These are phyloP conservation scores for Tachina lurida DNA, from an alignment of 2,888 invertebrate species.

Conservation along the genomic window DNA sequence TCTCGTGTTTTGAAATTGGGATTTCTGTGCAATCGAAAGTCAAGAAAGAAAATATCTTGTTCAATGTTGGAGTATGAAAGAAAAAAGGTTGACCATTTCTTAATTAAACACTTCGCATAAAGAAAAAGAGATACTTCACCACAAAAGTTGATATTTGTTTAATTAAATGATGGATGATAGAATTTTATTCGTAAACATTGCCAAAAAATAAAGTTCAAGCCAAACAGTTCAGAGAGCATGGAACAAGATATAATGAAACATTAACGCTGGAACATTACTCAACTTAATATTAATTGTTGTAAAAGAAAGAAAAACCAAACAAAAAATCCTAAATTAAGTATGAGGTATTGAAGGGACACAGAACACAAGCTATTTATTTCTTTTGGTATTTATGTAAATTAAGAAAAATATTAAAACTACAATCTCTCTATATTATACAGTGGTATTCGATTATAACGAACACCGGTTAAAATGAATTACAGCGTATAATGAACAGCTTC, in stretches of 20 bases:
- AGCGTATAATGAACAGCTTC: too few species aligned
- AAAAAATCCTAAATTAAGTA: neutral
- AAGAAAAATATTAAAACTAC: conserved; percentile 10
- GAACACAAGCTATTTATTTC: neutral
- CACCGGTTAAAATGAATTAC: too few species aligned
- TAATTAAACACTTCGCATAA: conserved; percentile 70
- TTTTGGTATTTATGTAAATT: conserved; percentile 2
- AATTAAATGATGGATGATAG: conserved; percentile 71
- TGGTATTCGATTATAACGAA: too few species aligned
- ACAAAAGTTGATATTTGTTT: conserved; percentile 68
- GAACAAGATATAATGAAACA: conserved; percentile 2
- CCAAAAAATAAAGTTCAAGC: conserved; percentile 24
- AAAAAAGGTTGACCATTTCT: conserved; percentile 63
- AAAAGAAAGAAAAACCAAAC: neutral
- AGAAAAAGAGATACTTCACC: conserved; percentile 62
- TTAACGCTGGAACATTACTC: conserved; percentile 32
- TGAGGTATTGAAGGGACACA: neutral
- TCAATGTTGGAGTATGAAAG: neutral
- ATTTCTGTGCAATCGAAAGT: conserved; percentile 2
- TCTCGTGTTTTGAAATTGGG: neutral
- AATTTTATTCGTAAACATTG: conserved; percentile 42
- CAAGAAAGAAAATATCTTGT: conserved; percentile 15
- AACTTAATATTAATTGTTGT: conserved; percentile 9
- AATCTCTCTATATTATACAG: neutral
- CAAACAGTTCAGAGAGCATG: neutral